Percentiles rank a stretch among this genome's conserved stretches.
Conservation (phyloP, 2,888 invertebrate genomes). For the Cheilosia variabilis region DNA sequence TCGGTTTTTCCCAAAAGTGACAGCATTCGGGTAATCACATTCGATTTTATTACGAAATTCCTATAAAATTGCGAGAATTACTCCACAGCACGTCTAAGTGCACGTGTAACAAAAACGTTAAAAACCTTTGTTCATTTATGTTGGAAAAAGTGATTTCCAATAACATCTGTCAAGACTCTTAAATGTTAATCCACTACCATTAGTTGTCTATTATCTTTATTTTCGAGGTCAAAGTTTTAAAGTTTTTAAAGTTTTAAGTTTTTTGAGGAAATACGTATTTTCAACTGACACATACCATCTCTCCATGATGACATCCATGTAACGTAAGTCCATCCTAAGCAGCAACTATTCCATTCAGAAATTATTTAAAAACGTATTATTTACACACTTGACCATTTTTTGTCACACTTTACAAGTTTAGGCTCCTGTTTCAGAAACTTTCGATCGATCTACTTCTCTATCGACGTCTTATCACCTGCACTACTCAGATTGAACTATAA, state of each 20-base stretch:
- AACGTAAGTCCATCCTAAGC: constrained; percentile 64
- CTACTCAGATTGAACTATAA: constrained; percentile 58
- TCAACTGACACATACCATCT: constrained; percentile 55
- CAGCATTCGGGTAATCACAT: background rate
- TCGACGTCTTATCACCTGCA: constrained; percentile 57
- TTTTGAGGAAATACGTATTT: no score
- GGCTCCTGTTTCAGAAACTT: background rate
- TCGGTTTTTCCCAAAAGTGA: constrained; percentile 13
- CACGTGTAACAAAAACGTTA: background rate
- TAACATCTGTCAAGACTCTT: background rate
- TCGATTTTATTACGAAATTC: background rate
- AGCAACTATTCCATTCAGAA: background rate
- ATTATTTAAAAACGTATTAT: background rate
- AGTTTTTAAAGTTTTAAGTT: no score
- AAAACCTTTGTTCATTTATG: background rate
- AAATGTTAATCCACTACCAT: no score
- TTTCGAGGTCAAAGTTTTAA: no score
- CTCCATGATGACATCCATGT: constrained; percentile 66
- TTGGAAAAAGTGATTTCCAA: no score
- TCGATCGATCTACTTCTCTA: background rate
- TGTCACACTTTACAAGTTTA: background rate
- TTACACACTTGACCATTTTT: background rate
- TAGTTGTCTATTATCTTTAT: no score
- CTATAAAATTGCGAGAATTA: background rate
- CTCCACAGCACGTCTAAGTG: background rate